Base-by-base conservation (phyloP, 2,888 invertebrate genomes). In the Eupelmus urozonus region DNA sequence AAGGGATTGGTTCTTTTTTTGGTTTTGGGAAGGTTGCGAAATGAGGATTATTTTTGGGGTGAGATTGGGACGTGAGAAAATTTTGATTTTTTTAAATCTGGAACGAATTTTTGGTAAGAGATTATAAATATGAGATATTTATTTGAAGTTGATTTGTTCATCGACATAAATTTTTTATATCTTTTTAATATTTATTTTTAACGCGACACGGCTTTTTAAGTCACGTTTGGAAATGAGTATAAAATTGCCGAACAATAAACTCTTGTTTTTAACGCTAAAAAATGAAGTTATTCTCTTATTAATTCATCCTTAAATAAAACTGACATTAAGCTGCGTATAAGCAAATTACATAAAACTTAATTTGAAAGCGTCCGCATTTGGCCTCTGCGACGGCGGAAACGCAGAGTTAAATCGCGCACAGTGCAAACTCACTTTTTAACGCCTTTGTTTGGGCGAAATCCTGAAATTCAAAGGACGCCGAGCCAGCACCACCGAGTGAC, bases 361-460 rank as follows among this genome's bases (percentile, higher is more conserved):
- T 67, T 67, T 53, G 16, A 45, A 45, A 45, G 13, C 66, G 16
- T 7, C 16, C 2, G 16, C 2, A 13, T 45, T 45, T 16, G 45
- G 9, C 13, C 9, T 16, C 16, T 13, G 45, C 20, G 3, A 4
- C 9, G 16, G 20, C 18, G 45, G 16, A 66, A 29, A 51, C 29
- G 60, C 23, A 2, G 11, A 63, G 63, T 62, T 72, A 53, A 63
- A 72, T 72, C 18, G 42, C 18, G 34, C 49, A 1, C 16, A 4
- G 20, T 63, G 34, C 55, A 67, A 67, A 67, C 20, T 67, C 53
- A 25, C 20, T 25, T 25, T 53, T 45, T 45, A 40, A 51, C 60
- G 59, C 27, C 45, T 57, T 25, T 51, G 23, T 55, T 49, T 57
- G 27, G 59, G 2, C 25, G 18, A 74, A 74, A 74, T 74, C 57